phyloP scores from a whole-genome alignment of 2,888 invertebrate species.

The Coelopa pilipes region DNA sequence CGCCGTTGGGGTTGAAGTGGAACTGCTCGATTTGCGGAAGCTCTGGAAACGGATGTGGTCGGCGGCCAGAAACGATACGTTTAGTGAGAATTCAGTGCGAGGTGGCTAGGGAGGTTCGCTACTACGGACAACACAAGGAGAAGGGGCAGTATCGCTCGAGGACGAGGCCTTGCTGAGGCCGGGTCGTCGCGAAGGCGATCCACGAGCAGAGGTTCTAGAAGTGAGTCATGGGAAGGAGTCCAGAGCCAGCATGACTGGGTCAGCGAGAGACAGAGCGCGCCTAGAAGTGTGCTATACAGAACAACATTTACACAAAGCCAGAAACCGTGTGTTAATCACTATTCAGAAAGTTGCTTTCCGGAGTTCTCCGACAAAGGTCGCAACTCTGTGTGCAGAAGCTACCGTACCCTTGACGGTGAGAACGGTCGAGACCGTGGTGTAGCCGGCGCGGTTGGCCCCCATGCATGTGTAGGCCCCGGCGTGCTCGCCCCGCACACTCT shows the following conservation, averaged over 20 bases:
- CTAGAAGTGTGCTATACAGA: slow-evolving; percentile 32
- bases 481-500: slow-evolving; percentile 73
- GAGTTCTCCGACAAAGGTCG: slow-evolving; percentile 69
- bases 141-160: too few species aligned
- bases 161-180: too few species aligned
- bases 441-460: slow-evolving; percentile 73
- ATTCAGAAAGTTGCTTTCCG: slow-evolving; percentile 34
- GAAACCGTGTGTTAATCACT: neutral
- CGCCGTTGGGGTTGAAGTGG: slow-evolving; percentile 68
- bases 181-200: too few species aligned
- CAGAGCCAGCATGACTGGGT: neutral
- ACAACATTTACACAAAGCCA: neutral
- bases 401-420: slow-evolving; percentile 66
- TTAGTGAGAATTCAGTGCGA: slow-evolving; percentile 12
- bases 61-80: neutral
- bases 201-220: too few species aligned
- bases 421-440: slow-evolving; percentile 62
- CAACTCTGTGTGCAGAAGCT: slow-evolving; percentile 69
- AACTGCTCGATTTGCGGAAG: slow-evolving; percentile 70
- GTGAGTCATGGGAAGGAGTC: too few species aligned
- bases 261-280: slow-evolving; percentile 6
- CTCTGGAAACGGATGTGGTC: slow-evolving; percentile 63
- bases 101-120: neutral
- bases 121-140: too few species aligned
- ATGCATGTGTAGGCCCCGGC: slow-evolving; percentile 81